Evolutionary conservation across 2,797 vertebrate species (phyloP), one percentile per base, ranked within the genome.

Genomic region (Hemibagrus guttatus): DNA sequence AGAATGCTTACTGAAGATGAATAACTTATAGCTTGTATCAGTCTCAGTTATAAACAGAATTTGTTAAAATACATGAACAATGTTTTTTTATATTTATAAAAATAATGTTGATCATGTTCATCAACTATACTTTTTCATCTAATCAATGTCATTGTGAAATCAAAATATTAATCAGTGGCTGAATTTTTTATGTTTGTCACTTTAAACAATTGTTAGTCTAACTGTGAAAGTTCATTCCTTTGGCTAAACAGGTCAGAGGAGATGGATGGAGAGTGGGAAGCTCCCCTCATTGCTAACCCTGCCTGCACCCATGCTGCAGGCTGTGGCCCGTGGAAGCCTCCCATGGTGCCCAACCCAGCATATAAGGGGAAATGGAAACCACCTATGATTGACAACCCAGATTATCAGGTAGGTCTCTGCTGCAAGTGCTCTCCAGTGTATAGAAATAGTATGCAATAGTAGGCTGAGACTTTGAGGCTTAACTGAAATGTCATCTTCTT

Each of bases 251-350:
- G 92, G 90, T 88, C 88, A 76, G 78, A 89, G 59, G 88, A 91
- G 31, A 88, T 92, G 87, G 92, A 93, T 81, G 91, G 91, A 21
- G 87, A 90, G 79, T 92, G 92, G 90, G 88, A 90, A 79, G 86
- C 89, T 56, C 90, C 91, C 17, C 75, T 84, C 74, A 84, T 91
- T 75, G 84, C 87, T 26, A 92, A 92, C 83, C 91, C 92, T 54
- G 42, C n/a, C 16, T 93, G 91, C 76, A 64, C 64, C 26, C 31
- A 85, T 31, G 87, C 85, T 35, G 66, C 69, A 35, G 91, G 90
- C 28, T 92, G 91, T 91, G 91, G 91, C 31, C 83, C 74, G 3
- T 93, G 89, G 89, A 88, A 74, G 39, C 86, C 84, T 9, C 88
- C 91, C 52, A 84, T 88, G 76, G 86, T 92, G 19, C 69, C 82